phyloP scores from a whole-genome alignment of 2,797 vertebrate species.

The Coregonus sp. region DNA sequence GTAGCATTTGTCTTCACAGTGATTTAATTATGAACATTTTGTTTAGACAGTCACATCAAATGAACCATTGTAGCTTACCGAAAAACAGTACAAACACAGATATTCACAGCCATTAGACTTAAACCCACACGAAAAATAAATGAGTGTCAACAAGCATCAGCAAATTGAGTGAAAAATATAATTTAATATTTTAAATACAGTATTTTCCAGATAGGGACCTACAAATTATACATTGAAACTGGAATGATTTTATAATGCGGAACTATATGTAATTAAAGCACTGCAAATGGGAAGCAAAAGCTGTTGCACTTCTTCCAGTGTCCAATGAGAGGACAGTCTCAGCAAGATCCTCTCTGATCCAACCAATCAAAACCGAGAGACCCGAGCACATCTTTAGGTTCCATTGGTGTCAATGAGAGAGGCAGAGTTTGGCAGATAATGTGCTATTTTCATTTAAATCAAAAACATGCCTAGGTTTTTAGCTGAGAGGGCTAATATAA shows the following conservation, averaged over 20 bases:
- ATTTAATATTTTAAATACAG: constrained; percentile 85
- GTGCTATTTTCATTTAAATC: too few species aligned
- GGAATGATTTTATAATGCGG: neutral
- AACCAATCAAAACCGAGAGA: neutral
- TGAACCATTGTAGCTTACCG: constrained; percentile 67
- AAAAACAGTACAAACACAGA: constrained; percentile 62
- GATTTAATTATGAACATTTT: constrained; percentile 75
- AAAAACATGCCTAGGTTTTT: too few species aligned
- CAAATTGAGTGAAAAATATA: constrained; percentile 87
- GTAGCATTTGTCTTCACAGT: constrained; percentile 80
- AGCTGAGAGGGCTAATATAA: too few species aligned
- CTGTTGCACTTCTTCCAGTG: neutral
- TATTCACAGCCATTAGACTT: constrained; percentile 73
- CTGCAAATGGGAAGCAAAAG: neutral
- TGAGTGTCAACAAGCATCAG: constrained; percentile 80
- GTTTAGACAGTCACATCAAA: constrained; percentile 75
- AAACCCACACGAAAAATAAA: constrained; percentile 73
- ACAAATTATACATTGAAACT: neutral
- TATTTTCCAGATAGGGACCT: constrained; percentile 54
- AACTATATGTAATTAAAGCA: neutral
- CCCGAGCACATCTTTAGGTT: too few species aligned
- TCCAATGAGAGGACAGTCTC: neutral
- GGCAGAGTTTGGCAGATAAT: too few species aligned
- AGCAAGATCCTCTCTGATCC: neutral
- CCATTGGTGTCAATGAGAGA: too few species aligned